Base-by-base conservation (phyloP, 2,888 invertebrate genomes). In the Lomographa bimaculata region DNA sequence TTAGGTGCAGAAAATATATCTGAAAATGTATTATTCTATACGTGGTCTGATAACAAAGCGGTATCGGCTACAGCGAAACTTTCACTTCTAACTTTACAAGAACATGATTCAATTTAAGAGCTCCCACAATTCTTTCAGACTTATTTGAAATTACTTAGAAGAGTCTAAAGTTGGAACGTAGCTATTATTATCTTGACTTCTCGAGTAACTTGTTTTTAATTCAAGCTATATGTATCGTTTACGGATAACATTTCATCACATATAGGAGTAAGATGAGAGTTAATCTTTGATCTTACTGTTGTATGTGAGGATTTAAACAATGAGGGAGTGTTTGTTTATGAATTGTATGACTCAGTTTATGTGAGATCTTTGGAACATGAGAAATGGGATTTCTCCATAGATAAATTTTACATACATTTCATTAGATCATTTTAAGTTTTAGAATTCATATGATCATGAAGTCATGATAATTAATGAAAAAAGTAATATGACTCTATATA, bases 241-340 rank as follows among this genome's bases (percentile, higher is more conserved):
- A 66, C 54, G 47, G 45, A 44, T 47, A 46, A 41, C 54, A 58
- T 71, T 70, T 68, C 66, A 76, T 77, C 74, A 68, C n/a, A 74
- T 79, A 73, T 73, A 66, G 73, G 74, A 60, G 64, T 57, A 49
- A 65, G 67, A 54, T 48, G 38, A 18, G 33, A 47, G 46, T 35
- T 41, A 35, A 41, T 41, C 35, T 41, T 41, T 41, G 41, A 41
- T 41, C 41, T 33, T 33, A n/a, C 10, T 21, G 30, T 29, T 40
- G 34, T 2, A 20, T 40, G 56, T 51, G 50, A 50, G 50, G 42
- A 37, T 39, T 61, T 66, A 64, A 60, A 70, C 69, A 72, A 64
- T 56, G 52, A 53, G 54, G 46, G 46, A 43, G 33, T 30, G 41
- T 44, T 42, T 36, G 38, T 32, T 42, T 42, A 39, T 28, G 42